These are phyloP conservation scores for Stegostoma tigrinum DNA, from an alignment of 2,113 vertebrate genomes.

Conservation along the genomic window DNA sequence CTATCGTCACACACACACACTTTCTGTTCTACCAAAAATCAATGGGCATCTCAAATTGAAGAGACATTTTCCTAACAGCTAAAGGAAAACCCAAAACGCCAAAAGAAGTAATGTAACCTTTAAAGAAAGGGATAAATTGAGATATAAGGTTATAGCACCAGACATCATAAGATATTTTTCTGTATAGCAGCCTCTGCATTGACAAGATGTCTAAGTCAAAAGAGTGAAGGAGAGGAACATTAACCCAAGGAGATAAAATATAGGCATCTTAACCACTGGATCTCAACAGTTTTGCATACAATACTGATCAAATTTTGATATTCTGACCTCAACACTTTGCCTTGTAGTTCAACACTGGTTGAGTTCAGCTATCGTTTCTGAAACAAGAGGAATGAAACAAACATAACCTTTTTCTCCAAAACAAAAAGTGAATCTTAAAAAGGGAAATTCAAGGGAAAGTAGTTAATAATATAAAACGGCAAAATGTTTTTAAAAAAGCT, in stretches of 20 bases:
- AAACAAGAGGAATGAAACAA: slow-evolving; percentile 31
- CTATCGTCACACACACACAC: neutral
- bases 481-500: neutral
- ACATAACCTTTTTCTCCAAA: slow-evolving; percentile 27
- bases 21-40: neutral
- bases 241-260: neutral
- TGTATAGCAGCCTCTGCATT: neutral
- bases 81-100: neutral
- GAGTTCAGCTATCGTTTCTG: slow-evolving; percentile 31
- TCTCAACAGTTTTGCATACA: neutral
- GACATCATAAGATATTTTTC: neutral
- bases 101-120: neutral
- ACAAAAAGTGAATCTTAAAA: neutral
- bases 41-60: neutral
- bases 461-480: neutral
- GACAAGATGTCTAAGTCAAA: neutral
- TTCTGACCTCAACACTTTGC: slow-evolving; percentile 26
- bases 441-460: neutral
- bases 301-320: neutral
- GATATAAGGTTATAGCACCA: neutral
- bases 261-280: neutral
- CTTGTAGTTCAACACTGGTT: slow-evolving; percentile 36
- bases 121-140: neutral
- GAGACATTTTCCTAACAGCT: neutral
- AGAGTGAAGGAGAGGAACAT: neutral